phyloP scores from a whole-genome alignment of 1,140 invertebrate genomes.

The Camponotus vicinus region DNA sequence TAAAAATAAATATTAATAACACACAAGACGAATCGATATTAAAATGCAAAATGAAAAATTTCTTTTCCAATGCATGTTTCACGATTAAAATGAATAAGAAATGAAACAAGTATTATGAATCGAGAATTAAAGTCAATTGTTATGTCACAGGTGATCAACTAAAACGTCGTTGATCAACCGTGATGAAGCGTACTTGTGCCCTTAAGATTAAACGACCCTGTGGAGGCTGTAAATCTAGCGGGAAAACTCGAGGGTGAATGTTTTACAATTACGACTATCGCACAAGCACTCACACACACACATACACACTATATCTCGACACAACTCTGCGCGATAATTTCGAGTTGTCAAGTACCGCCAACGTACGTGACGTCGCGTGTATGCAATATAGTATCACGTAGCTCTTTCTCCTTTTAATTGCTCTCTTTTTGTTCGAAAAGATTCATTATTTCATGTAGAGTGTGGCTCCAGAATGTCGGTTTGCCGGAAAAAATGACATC shows the following conservation, averaged over 20 bases:
- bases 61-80: not conserved
- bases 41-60: conserved; percentile 1
- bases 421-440: conserved; percentile 31
- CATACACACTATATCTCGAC: not conserved
- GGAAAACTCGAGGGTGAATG: conserved; percentile 18
- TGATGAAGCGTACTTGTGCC: not conserved
- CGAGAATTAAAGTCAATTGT: conserved; percentile 22
- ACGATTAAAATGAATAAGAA: conserved; percentile 16
- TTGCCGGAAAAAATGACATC: conserved; percentile 39
- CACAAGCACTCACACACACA: not conserved
- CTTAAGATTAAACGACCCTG: conserved; percentile 32
- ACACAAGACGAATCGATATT: not conserved
- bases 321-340: conserved; percentile 60
- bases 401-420: conserved; percentile 44
- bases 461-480: not conserved
- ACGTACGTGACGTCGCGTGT: not conserved
- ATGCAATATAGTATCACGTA: not conserved
- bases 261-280: conserved; percentile 43
- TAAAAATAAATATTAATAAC: not conserved
- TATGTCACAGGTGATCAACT: conserved; percentile 27
- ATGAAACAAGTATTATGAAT: not conserved
- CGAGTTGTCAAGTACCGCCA: not conserved
- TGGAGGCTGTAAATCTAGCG: conserved; percentile 14
- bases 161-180: conserved; percentile 28
- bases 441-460: conserved; percentile 22